Conservation (phyloP, 2,888 invertebrate species). For the Hyppa rectilinea region DNA sequence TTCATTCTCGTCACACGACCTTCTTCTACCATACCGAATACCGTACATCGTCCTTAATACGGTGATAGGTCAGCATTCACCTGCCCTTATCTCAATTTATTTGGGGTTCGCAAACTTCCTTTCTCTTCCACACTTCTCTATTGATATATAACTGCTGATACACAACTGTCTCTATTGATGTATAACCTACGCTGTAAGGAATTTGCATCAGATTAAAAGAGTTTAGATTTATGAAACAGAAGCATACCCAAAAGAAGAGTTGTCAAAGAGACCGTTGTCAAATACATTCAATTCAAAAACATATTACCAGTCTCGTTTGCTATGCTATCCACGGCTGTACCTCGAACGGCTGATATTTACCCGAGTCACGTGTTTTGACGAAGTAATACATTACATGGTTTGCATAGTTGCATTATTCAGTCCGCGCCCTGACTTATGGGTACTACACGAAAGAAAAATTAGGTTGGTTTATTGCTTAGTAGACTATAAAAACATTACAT, state of each 20-base stretch:
- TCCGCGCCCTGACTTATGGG: slow-evolving; percentile 68
- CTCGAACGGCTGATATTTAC: slow-evolving; percentile 79
- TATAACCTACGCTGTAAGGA: neutral
- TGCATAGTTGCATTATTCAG: slow-evolving; percentile 87
- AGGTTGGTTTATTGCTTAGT: slow-evolving; percentile 70
- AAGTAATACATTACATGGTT: slow-evolving; percentile 83
- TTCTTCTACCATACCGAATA: neutral
- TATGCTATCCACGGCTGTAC: slow-evolving; percentile 80
- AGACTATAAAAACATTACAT: slow-evolving; percentile 57
- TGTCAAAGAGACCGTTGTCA: slow-evolving; percentile 28
- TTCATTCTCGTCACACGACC: too few species aligned
- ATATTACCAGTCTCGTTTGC: slow-evolving; percentile 66
- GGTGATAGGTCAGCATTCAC: too few species aligned
- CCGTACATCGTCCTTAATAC: too few species aligned
- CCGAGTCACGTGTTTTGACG: slow-evolving; percentile 81
- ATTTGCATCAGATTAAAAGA: neutral
- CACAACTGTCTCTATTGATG: too few species aligned
- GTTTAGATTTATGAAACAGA: neutral
- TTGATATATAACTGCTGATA: too few species aligned
- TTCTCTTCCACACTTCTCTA: too few species aligned
- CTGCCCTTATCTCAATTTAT: too few species aligned
- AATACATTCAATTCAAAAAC: slow-evolving; percentile 38
- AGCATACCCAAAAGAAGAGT: slow-evolving; percentile 1
- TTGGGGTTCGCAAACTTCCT: too few species aligned
- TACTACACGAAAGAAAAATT: slow-evolving; percentile 74